Conservation (phyloP, 2,888 invertebrate species). For the Rosalia funebris region DNA sequence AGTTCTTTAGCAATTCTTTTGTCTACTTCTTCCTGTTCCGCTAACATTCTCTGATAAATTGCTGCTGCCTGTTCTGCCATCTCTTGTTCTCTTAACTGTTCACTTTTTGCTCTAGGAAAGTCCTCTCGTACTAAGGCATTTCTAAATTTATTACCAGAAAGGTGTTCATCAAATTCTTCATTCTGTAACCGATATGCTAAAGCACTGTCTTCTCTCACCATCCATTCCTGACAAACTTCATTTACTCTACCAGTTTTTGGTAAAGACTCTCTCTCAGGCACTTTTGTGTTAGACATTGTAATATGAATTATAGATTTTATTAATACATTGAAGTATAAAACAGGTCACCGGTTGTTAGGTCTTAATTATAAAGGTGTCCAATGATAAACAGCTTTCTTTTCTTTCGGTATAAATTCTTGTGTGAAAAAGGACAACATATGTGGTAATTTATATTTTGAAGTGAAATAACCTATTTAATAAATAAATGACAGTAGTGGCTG, state of each 20-base stretch:
- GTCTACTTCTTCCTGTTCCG: conserved; percentile 78
- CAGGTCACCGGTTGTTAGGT: conserved; percentile 35
- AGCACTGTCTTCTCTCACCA: conserved; percentile 85
- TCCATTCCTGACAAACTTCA: conserved; percentile 84
- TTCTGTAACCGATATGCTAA: conserved; percentile 83
- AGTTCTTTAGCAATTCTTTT: conserved; percentile 73
- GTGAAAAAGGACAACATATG: conserved; percentile 33
- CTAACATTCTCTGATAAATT: conserved; percentile 69
- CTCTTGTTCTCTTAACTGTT: conserved; percentile 76
- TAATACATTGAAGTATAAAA: conserved; percentile 32
- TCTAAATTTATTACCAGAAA: conserved; percentile 76
- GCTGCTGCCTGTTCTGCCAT: conserved; percentile 72
- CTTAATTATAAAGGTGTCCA: conserved; percentile 27
- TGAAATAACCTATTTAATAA: conserved; percentile 32
- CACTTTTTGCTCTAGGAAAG: conserved; percentile 78
- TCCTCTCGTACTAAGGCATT: conserved; percentile 83
- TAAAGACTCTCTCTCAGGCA: conserved; percentile 64
- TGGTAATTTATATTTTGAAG: conserved; percentile 24
- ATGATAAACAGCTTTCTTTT: conserved; percentile 39
- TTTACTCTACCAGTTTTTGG: conserved; percentile 75
- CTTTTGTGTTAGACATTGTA: conserved; percentile 49
- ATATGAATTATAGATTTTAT: conserved; percentile 8
- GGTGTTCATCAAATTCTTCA: conserved; percentile 83
- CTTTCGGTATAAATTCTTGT: conserved; percentile 37
- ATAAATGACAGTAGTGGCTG: conserved; percentile 23